phyloP scores from a whole-genome alignment of 2,888 invertebrate species.

The Eilema griseolum region DNA sequence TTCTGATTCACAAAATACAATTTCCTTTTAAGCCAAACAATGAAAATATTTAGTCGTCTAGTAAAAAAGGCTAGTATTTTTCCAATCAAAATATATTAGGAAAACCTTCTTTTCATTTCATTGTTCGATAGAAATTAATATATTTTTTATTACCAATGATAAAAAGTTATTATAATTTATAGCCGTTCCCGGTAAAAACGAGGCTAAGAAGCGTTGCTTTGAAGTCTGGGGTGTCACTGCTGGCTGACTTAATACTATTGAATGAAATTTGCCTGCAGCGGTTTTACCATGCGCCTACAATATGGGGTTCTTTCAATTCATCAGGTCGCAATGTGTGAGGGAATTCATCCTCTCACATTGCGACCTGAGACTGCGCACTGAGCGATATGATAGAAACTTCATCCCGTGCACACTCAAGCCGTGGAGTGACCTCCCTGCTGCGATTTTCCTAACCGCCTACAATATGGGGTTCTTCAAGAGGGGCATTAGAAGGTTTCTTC shows the following conservation, averaged over 20 bases:
- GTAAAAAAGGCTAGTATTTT: neutral
- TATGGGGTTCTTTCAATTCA: too few species aligned
- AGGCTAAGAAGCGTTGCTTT: constrained; percentile 20
- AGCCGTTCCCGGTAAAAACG: constrained; percentile 13
- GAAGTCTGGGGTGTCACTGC: constrained; percentile 14
- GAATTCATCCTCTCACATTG: too few species aligned
- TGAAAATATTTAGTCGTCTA: neutral
- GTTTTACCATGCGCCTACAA: too few species aligned
- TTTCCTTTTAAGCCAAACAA: neutral
- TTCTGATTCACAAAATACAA: neutral
- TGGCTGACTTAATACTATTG: constrained; percentile 11
- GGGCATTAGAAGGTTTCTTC: too few species aligned
- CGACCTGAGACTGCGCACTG: too few species aligned
- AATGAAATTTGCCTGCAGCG: too few species aligned
- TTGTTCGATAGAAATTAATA: constrained; percentile 19
- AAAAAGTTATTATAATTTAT: constrained; percentile 36
- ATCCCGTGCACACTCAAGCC: too few species aligned
- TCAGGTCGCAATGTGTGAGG: too few species aligned
- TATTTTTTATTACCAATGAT: constrained; percentile 24
- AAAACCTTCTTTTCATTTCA: constrained; percentile 16
- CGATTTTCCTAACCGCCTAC: too few species aligned
- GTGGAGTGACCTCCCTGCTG: too few species aligned
- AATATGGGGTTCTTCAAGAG: too few species aligned
- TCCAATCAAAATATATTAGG: constrained; percentile 13
- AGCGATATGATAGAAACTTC: too few species aligned